Evolutionary conservation across 92 coral and sea anemone species (phyloP), one percentile per base, ranked within the genome.

Genomic region (Isaurus tuberculatus): DNA sequence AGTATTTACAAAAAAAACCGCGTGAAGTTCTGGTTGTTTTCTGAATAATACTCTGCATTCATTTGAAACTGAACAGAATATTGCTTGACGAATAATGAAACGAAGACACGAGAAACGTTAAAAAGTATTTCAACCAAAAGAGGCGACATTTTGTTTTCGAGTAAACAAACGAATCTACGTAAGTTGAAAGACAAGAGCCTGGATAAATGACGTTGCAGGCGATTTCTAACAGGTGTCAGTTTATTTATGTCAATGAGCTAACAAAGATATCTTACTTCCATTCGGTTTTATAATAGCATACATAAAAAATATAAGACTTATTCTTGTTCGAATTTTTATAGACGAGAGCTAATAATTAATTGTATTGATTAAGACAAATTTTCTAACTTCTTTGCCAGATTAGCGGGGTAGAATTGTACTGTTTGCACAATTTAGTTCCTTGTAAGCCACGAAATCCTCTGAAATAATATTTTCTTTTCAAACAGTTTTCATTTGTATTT

Each of bases 301-400:
- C 5, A 55, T n/a, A n/a, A n/a, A 19, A 22, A 7, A 17, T 19
- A 1, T 14, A 0, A n/a, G 25, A 0, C 23, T 3, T 55, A n/a
- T 55, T 55, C 3, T 20, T 26, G 22, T 7, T 55, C 23, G 8
- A 55, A 19, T 55, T 55, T n/a, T 55, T 22, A 19, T 55, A 55
- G 9, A 5, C 63, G 7, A 6, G 23, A 55, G 63, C 42, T 36
- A 36, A 36, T 3, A 8, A 36, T 36, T 3, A 36, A 36, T 36
- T 36, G 3, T 36, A 36, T 3, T 3, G 0, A 8, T 40, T 40
- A 40, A 40, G 11, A 40, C 46, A 7, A 40, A 8, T 0, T 13
- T 40, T 49, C 80, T 74, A 51, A 74, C 80, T 34, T 51, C 28
- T 33, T 17, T 33, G 46, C 30, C 80, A 33, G 30, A 28, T 10